Base-by-base conservation (phyloP, 2,888 invertebrate genomes). In the Cremastinae sp. region DNA sequence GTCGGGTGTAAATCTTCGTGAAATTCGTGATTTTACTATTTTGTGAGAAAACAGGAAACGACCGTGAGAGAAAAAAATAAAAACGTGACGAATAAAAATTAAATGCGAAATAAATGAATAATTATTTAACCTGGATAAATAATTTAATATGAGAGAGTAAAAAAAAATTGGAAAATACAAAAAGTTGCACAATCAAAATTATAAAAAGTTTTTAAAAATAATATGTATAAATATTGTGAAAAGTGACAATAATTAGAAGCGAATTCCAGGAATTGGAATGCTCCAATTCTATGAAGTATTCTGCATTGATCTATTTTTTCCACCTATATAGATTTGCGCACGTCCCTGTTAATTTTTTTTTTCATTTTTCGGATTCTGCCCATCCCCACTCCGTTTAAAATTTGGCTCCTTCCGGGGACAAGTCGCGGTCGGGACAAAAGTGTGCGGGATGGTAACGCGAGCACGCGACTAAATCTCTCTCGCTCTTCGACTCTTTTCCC, bases 381-480 rank as follows among this genome's bases (percentile, higher is more conserved):
- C 54, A 16, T 36, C 16, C 36, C 16, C 36, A 16, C 54, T 34
- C 14, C 36, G 16, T 16, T 14, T 54, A 54, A 22, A 43, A 28
- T 20, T 14, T 12, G 14, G 28, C 20, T 5, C 47, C 18, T 9
- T 9, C 47, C 47, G 16, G 8, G 1, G 16, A 8, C 8, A 36
- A 16, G 10, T 36, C 10, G n/a, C 41, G 5, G 22, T n/a, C 49
- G 49, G 12, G 58, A 22, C 41, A 47, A 64, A 43, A 70, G 43
- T 16, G 61, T 70, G 43, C 36, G 47, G 9, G 76, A 74, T 65
- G 74, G 69, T 73, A 73, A 73, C 51, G 70, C 69, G 69, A 73
- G 74, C 74, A 74, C 76, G 73, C 74, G 76, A 70, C 68, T 58
- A 43, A 34, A 12, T 62, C 47, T 68, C 34, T 58, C 49, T 53